These are phyloP conservation scores for Malurus elegans DNA, from an alignment of 2,113 vertebrate genomes.

Conservation along the genomic window DNA sequence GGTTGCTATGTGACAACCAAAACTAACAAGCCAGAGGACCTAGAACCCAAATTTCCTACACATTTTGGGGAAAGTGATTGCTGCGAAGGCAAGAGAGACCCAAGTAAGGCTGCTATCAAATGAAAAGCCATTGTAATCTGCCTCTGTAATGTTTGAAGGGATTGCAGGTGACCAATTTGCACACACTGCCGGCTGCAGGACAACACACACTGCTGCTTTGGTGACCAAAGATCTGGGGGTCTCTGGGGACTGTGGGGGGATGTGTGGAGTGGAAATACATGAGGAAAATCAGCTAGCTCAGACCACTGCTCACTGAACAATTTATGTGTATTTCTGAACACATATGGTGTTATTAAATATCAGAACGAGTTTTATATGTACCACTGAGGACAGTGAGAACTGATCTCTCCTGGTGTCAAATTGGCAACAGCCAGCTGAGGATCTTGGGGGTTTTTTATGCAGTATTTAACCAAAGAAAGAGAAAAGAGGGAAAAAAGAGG, in stretches of 20 bases:
- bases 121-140: neutral
- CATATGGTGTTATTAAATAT: neutral
- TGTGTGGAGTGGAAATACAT: accelerated
- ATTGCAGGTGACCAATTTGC: neutral
- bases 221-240: neutral
- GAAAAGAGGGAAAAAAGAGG: neutral
- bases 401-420: neutral
- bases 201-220: neutral
- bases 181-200: neutral
- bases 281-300: neutral
- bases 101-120: neutral
- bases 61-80: neutral
- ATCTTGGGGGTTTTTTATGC: neutral
- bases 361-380: neutral
- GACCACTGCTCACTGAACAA: neutral
- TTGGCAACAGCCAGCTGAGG: neutral
- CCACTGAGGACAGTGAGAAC: neutral
- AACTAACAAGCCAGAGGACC: neutral
- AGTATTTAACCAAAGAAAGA: neutral
- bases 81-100: neutral
- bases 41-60: neutral
- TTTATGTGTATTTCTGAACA: neutral
- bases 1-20: neutral
- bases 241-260: neutral
- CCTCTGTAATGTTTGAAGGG: neutral